Percentiles rank a stretch among this genome's conserved stretches.
Conservation (phyloP, 2,113 vertebrate species). For the Dasyornis broadbenti region DNA sequence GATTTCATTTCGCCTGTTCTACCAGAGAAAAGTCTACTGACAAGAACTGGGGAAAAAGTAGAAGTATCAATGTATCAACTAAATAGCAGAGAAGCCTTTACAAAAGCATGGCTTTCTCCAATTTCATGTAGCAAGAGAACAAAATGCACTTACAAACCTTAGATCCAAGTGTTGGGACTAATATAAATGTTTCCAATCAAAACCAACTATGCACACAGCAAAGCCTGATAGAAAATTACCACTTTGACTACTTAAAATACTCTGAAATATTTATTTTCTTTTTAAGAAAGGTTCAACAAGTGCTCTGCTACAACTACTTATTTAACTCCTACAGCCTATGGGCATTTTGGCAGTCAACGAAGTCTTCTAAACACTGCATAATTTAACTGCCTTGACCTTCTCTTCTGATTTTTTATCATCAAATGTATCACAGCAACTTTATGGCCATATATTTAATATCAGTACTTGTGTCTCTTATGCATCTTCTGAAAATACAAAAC, state of each 20-base stretch:
- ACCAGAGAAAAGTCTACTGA: background rate
- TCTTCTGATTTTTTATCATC: constrained; percentile 7
- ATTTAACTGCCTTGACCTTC: constrained; percentile 6
- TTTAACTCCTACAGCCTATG: background rate
- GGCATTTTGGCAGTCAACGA: background rate
- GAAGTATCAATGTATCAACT: background rate
- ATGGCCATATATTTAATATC: background rate
- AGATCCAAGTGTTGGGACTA: background rate
- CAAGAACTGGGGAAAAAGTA: background rate
- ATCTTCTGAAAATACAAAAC: background rate
- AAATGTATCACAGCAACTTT: background rate
- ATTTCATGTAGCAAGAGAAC: background rate
- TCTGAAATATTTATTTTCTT: constrained; percentile 25
- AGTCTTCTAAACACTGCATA: constrained; percentile 11
- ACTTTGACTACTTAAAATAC: background rate
- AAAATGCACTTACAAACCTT: background rate
- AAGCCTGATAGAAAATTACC: constrained; percentile 11
- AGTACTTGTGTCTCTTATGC: background rate
- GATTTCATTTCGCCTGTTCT: background rate
- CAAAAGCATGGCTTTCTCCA: background rate
- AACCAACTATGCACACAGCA: background rate
- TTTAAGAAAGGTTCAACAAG: constrained; percentile 16
- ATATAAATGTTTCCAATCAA: background rate
- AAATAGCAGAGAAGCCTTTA: background rate
- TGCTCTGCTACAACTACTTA: background rate